Conservation (phyloP, 1,140 invertebrate species). For the Sesamia nonagrioides region DNA sequence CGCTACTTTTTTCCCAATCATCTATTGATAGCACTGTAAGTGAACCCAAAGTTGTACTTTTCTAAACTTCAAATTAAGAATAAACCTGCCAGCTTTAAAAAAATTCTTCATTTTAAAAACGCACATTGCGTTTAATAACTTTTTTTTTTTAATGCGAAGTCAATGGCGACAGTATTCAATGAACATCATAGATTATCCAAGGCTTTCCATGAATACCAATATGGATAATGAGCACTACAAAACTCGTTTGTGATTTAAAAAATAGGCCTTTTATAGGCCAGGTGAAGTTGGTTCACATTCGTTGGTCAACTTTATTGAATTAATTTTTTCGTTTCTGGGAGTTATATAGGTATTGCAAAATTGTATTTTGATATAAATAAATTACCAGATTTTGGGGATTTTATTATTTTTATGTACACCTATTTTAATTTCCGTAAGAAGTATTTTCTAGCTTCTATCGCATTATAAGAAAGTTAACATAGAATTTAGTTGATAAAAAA, state of each 20-base stretch:
- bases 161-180: slow-evolving; percentile 9
- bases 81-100: not conserved
- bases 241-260: slow-evolving; percentile 57
- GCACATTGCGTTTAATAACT: slow-evolving; percentile 5
- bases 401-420: too few species aligned
- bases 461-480: too few species aligned
- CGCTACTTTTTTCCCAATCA: too few species aligned
- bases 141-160: slow-evolving; percentile 1
- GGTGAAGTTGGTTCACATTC: not conserved
- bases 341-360: not conserved
- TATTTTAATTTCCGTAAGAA: too few species aligned
- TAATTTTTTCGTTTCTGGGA: not conserved
- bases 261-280: slow-evolving; percentile 53
- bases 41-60: not conserved
- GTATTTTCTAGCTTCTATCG: too few species aligned
- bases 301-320: not conserved
- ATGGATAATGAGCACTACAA: slow-evolving; percentile 37
- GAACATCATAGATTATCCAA: slow-evolving; percentile 24
- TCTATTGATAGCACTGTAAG: not conserved
- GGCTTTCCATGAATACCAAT: slow-evolving; percentile 44
- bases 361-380: too few species aligned
- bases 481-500: too few species aligned
- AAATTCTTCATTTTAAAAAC: not conserved
- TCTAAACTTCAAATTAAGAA: slow-evolving; percentile 8
- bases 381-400: too few species aligned